Base-by-base conservation (phyloP, 2,888 invertebrate genomes). In the Erpobdella octoculata region DNA sequence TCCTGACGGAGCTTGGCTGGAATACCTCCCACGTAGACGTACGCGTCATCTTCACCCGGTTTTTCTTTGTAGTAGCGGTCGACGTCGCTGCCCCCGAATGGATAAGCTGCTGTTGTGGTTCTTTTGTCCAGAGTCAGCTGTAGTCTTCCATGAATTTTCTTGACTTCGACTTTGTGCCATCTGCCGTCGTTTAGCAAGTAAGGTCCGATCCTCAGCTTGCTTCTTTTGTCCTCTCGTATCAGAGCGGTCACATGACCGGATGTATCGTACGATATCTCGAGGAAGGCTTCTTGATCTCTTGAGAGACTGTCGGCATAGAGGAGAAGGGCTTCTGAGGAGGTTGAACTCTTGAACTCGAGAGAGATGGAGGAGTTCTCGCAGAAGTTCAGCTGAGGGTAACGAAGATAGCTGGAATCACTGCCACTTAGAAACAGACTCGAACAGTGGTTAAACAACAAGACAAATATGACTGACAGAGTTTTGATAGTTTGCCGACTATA, bases 151-250 rank as follows among this genome's bases (percentile, higher is more conserved):
- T 53, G 21, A 5, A 53, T 28, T 9, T 53, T 53, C 64, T 74
- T 74, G 76, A 91, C 88, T 85, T 90, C 89, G 75, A 93, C 90
- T 84, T 91, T 91, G 84, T 93, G 93, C 93, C 93, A 93, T 81
- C 90, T 90, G 36, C 90, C 91, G 84, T 93, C 93, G 81, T 91
- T 89, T 71, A 93, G 86, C n/a, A 41, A 25, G 36, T 46, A 53
- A 6, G 73, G 71, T 9, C 74, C 73, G 31, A 71, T 64, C 9
- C 74, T 71, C 35, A 75, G 74, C 53, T 53, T 35, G 15, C 33
- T 79, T 35, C 75, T 73, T 35, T 78, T 79, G 70, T 79, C 78
- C 28, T 79, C 80, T 64, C 81, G 81, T 53, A 81, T 76, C 37
- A 76, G 90, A 74, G 89, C 87, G 25, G 92, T 92, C 38, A 93